Conservation (phyloP, 2,113 vertebrate species). For the Plecotus auritus region DNA sequence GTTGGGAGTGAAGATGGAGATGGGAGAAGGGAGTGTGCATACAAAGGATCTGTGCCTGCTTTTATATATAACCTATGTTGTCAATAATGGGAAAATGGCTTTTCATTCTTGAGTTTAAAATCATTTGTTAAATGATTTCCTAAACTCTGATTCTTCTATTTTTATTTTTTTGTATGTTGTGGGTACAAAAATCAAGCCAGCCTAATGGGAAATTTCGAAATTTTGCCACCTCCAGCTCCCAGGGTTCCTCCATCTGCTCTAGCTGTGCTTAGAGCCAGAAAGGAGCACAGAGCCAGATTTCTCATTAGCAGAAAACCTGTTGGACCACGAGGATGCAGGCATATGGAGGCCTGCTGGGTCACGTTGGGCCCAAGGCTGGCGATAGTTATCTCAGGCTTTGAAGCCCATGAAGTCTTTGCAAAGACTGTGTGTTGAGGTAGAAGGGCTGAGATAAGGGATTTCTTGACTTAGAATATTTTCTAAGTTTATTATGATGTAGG, state of each 20-base stretch:
- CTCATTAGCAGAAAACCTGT: conserved; percentile 48
- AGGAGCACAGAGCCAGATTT: conserved; percentile 15
- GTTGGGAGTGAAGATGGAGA: not conserved
- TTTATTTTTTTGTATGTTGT: not conserved
- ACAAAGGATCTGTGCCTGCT: not conserved
- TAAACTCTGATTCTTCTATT: not conserved
- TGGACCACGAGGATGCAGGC: not conserved
- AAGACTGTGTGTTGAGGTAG: not conserved
- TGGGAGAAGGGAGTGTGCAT: not conserved
- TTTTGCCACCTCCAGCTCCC: conserved; percentile 26
- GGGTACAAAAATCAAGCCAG: conserved; percentile 34
- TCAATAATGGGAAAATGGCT: not conserved
- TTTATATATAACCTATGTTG: not conserved
- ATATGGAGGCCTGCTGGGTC: not conserved
- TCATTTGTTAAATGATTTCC: not conserved
- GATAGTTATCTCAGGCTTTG: not conserved
- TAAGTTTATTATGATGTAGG: not conserved
- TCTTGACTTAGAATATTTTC: not conserved
- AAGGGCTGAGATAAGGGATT: not conserved
- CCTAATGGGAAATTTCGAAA: conserved; percentile 34
- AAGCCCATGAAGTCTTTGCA: not conserved
- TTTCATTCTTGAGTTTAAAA: not conserved
- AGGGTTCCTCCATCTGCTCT: conserved; percentile 58
- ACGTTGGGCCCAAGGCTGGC: not conserved
- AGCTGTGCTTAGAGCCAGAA: not conserved